A percentile compares a stretch with the other conserved stretches of the same genome.
phyloP scores from a whole-genome alignment of 2,113 vertebrate genomes.

The Prionailurus viverrinus region DNA sequence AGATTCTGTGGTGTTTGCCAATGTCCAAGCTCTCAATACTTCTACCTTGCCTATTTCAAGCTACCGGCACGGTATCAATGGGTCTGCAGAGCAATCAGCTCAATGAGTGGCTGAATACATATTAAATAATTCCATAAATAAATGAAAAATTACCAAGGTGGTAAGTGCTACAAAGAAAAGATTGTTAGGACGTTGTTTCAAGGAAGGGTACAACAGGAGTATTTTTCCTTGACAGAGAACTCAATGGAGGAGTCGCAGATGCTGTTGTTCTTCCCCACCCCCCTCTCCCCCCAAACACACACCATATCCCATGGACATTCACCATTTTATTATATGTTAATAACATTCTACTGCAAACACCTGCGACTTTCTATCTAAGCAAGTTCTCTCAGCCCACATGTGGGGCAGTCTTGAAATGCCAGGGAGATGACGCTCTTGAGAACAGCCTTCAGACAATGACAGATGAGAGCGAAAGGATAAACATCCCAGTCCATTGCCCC shows the following conservation, averaged over 20 bases:
- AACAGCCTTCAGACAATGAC: slow-evolving; percentile 19
- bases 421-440: neutral
- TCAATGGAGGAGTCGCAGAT: neutral
- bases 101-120: neutral
- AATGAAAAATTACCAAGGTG: neutral
- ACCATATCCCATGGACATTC: neutral
- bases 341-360: slow-evolving; percentile 27
- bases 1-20: neutral
- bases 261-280: neutral
- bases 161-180: neutral
- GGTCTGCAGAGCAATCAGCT: neutral
- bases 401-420: neutral
- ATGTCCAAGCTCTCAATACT: neutral
- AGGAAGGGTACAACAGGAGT: neutral
- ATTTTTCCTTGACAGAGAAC: neutral
- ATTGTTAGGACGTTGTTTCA: neutral
- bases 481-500: neutral
- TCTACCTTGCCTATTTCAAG: neutral
- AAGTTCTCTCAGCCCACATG: neutral
- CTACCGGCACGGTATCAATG: neutral
- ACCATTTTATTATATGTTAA: slow-evolving; percentile 42
- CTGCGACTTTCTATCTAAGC: neutral
- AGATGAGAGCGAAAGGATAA: neutral
- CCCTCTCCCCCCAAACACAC: neutral
- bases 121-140: neutral